Evolutionary conservation across 2,888 invertebrate species (phyloP).

Genomic region (Cheilosia vernalis): DNA sequence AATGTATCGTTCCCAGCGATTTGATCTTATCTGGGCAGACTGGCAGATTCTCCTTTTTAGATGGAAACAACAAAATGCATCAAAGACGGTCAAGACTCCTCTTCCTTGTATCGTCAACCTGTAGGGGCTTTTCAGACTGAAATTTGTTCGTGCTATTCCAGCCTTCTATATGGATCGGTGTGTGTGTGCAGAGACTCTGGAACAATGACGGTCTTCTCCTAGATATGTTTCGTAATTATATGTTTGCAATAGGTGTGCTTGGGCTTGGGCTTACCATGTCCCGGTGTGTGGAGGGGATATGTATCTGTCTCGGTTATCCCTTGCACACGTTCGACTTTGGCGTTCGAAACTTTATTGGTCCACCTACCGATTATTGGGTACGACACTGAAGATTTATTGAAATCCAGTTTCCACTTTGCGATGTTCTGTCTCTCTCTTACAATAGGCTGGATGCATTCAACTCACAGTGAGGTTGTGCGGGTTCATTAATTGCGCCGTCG

Average conservation of each 20-base stretch:
- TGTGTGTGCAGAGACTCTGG: conserved; percentile 18
- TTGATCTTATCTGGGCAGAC: conserved; percentile 68
- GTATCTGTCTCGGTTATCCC: conserved; percentile 47
- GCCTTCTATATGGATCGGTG: conserved; percentile 20
- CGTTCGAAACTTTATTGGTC: conserved; percentile 66
- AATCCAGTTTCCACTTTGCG: conserved; percentile 58
- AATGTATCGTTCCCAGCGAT: conserved; percentile 70
- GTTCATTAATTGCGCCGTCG: conserved; percentile 74
- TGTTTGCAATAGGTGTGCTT: conserved; percentile 73
- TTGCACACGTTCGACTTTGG: conserved; percentile 43
- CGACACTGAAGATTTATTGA: conserved; percentile 73
- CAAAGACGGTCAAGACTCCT: conserved; percentile 56
- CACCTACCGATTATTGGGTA: conserved; percentile 74
- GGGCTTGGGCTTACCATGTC: conserved; percentile 58
- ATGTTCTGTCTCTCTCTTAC: conserved; percentile 23
- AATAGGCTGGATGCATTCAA: conserved; percentile 34
- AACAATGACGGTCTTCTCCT: conserved; percentile 72
- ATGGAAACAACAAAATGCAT: conserved; percentile 52
- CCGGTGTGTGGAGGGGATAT: conserved; percentile 34
- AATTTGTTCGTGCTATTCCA: conserved; percentile 24
- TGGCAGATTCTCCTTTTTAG: conserved; percentile 49
- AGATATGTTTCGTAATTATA: conserved; percentile 73
- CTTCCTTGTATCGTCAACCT: conserved; percentile 52
- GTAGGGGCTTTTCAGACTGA: conserved; percentile 62
- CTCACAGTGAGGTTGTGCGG: conserved; percentile 59